A percentile compares a stretch with the other conserved stretches of the same genome.
These are phyloP conservation scores for Acanthacorydalis orientalis DNA, from an alignment of 2,888 invertebrate genomes.

Conservation along the genomic window DNA sequence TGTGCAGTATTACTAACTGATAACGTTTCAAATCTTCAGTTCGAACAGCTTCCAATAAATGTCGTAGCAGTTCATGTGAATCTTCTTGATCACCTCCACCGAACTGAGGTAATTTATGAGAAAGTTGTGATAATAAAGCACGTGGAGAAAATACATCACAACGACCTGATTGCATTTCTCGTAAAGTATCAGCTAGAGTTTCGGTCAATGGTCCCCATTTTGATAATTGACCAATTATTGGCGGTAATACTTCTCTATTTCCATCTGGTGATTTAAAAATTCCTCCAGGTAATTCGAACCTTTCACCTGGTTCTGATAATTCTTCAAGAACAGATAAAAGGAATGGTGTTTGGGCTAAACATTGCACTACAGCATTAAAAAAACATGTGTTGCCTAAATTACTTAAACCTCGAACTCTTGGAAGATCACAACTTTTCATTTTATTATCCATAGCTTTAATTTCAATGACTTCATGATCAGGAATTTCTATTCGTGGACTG, in stretches of 20 bases:
- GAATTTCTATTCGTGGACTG: neutral
- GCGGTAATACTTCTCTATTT: constrained; percentile 12
- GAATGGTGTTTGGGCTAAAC: constrained; percentile 73
- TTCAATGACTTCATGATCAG: neutral
- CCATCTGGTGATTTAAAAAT: constrained; percentile 31
- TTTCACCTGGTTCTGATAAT: constrained; percentile 47
- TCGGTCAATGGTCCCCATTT: constrained; percentile 53
- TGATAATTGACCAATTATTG: constrained; percentile 34
- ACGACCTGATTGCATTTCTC: constrained; percentile 47
- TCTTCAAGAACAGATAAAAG: constrained; percentile 49
- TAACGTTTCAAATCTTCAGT: constrained; percentile 64
- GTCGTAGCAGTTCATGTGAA: constrained; percentile 83
- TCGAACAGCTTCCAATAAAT: constrained; percentile 74
- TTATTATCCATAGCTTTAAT: constrained; percentile 2
- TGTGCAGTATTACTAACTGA: constrained; percentile 61
- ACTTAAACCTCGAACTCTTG: constrained; percentile 58
- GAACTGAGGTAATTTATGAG: constrained; percentile 62
- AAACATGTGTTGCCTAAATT: constrained; percentile 96
- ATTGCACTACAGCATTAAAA: constrained; percentile 92
- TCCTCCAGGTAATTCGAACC: constrained; percentile 56
- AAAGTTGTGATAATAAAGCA: constrained; percentile 44
- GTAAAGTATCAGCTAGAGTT: constrained; percentile 49
- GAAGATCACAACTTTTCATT: constrained; percentile 17
- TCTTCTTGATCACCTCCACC: constrained; percentile 93
- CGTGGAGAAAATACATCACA: constrained; percentile 46